phyloP scores from a whole-genome alignment of 2,113 vertebrate genomes.

The Alces alces region DNA sequence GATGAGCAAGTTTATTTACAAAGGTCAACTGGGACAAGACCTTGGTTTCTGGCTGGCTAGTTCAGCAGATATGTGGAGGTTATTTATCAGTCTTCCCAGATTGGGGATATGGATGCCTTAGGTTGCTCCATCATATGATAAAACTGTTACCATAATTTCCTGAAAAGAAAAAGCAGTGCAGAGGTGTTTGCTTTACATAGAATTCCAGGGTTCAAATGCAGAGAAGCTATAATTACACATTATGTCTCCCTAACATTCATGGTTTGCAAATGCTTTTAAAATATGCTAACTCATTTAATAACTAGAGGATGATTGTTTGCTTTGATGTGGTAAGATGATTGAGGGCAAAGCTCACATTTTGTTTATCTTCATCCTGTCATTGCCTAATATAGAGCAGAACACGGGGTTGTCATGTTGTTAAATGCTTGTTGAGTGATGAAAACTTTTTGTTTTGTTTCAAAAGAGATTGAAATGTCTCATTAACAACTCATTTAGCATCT shows the following conservation, averaged over 20 bases:
- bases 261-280: not conserved
- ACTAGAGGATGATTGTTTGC: not conserved
- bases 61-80: not conserved
- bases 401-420: not conserved
- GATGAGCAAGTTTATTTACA: conserved; percentile 55
- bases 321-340: not conserved
- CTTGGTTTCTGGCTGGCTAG: not conserved
- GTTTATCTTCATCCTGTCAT: not conserved
- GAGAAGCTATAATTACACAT: not conserved
- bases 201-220: not conserved
- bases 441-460: not conserved
- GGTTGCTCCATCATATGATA: not conserved
- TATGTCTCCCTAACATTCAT: not conserved
- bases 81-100: not conserved
- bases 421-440: not conserved
- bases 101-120: not conserved
- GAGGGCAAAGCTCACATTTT: not conserved
- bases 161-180: not conserved
- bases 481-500: not conserved
- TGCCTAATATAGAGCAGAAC: not conserved
- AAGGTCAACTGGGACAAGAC: not conserved
- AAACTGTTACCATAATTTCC: not conserved
- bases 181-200: not conserved
- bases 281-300: not conserved
- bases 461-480: not conserved